phyloP scores from a whole-genome alignment of 2,797 vertebrate genomes.

The Oreochromis mossambicus region DNA sequence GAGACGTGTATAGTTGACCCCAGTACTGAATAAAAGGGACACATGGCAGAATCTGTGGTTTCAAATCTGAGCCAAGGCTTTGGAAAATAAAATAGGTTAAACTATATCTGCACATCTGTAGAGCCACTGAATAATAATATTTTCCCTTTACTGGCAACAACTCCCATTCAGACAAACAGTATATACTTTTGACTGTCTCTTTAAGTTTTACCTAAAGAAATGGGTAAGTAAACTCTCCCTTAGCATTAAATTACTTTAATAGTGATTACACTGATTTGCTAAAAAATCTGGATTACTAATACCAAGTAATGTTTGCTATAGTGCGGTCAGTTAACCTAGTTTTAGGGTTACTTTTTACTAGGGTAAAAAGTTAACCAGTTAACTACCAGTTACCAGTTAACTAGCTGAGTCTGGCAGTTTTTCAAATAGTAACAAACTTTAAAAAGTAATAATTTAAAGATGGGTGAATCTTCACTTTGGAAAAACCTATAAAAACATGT shows the following conservation, averaged over 20 bases:
- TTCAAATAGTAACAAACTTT: not conserved
- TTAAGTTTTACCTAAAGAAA: not conserved
- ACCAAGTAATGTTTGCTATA: not conserved
- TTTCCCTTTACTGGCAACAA: not conserved
- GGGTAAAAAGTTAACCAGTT: not conserved
- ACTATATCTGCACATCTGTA: not conserved
- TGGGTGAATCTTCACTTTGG: not conserved
- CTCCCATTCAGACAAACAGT: not conserved
- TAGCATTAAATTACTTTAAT: not conserved
- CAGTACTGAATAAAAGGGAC: not conserved
- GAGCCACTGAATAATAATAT: not conserved
- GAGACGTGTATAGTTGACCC: conserved; percentile 2
- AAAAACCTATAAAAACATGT: not conserved
- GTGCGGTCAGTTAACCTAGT: not conserved
- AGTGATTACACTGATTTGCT: not conserved
- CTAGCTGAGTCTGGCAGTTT: not conserved
- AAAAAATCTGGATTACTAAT: not conserved
- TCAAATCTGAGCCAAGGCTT: not conserved
- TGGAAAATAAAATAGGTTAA: not conserved
- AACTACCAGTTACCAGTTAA: not conserved
- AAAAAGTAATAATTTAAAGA: not conserved
- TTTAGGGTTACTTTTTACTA: not conserved
- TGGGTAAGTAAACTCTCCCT: not conserved
- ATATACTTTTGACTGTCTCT: not conserved
- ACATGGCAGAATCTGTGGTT: not conserved